Base-by-base conservation (phyloP, 2,888 invertebrate species). In the Aleiodes alternator region DNA sequence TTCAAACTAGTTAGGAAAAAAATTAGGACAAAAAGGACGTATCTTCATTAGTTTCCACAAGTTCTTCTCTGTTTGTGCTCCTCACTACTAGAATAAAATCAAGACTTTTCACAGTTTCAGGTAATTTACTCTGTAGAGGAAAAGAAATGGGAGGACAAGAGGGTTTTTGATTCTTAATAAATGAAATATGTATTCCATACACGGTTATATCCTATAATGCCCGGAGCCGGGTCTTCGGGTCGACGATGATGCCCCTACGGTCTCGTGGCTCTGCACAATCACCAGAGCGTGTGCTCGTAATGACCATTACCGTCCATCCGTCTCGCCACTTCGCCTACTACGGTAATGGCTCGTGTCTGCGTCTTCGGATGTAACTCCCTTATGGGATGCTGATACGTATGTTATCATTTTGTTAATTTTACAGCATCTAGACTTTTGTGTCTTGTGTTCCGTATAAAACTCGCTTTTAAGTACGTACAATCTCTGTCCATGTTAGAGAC, bases 211-310 rank as follows among this genome's bases (percentile, higher is more conserved):
- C 74, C 76, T 50, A 69, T 73, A 69, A 43, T 38, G 38, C 51
- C 51, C 55, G 23, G 61, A 72, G 80, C 81, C 87, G 88, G 88
- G 88, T 88, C 88, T 88, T 80, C 88, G 88, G 88, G 88, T 88
- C 88, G 88, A 80, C 88, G 88, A 87, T 88, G 88, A 88, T 88
- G 88, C 88, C 88, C 88, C 85, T 85, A 77, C 83, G 84, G 85
- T 84, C 87, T 83, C 83, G 86, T 87, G 87, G 86, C 84, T 86
- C 83, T 86, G 87, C 86, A 85, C 87, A 87, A 87, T 87, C 88
- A 88, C 83, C 88, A 86, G 82, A 88, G 88, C 88, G 73, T 64
- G 88, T 88, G 87, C 87, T 86, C 86, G 84, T 88, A 88, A 88
- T 89, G 88, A 89, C 88, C 88, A 88, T 88, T 88, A 88, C 87